phyloP scores from a whole-genome alignment of 2,113 vertebrate species.

The Chionis minor region DNA sequence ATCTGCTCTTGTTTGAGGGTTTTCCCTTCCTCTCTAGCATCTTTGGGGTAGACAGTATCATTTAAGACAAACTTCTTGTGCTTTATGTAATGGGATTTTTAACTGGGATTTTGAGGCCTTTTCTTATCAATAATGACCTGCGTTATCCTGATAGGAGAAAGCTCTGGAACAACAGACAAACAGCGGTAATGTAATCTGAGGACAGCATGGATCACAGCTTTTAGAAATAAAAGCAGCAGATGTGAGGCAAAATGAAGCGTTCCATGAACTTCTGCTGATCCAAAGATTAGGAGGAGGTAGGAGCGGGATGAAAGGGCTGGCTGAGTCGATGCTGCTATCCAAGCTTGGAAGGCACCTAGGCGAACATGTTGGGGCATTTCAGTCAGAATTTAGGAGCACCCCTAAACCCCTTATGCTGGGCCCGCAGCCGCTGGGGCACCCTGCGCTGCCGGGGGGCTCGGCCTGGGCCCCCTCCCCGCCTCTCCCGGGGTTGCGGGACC shows the following conservation, averaged over 20 bases:
- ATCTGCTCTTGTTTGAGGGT: fast-evolving
- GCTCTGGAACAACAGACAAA: fast-evolving
- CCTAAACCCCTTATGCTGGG: fast-evolving
- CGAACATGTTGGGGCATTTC: neutral
- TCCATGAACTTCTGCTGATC: neutral
- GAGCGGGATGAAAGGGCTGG: neutral
- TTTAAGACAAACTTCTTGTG: neutral
- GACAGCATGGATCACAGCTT: neutral
- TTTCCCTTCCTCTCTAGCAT: neutral
- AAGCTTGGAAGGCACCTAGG: too few species aligned
- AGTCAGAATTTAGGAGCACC: neutral
- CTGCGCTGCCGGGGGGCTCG: neutral
- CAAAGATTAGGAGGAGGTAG: fast-evolving
- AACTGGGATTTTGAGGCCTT: neutral
- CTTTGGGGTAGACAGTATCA: neutral
- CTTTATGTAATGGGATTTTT: neutral
- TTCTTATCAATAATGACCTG: neutral
- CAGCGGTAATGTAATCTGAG: neutral
- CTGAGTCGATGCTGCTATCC: neutral
- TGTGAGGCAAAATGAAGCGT: fast-evolving
- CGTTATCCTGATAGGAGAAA: neutral
- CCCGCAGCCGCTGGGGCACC: neutral
- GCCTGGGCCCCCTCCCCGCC: neutral
- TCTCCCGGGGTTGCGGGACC: neutral
- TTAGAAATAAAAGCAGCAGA: neutral